These are phyloP conservation scores for Lepus timidus DNA, from an alignment of 2,113 vertebrate genomes.

Conservation along the genomic window DNA sequence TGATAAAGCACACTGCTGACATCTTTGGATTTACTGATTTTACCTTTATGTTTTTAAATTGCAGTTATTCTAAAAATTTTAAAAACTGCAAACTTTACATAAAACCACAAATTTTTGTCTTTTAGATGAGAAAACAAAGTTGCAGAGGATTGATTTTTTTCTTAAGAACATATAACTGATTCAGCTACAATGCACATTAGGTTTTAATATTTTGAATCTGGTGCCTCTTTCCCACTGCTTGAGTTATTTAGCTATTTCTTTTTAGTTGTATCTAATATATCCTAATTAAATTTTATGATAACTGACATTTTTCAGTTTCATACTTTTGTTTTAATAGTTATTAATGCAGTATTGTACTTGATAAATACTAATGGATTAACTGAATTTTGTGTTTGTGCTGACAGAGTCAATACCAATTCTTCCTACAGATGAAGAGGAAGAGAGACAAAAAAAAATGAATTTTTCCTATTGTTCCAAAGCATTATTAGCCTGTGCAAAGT, in stretches of 20 bases:
- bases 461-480: not conserved
- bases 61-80: not conserved
- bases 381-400: not conserved
- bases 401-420: not conserved
- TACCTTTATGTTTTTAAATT: not conserved
- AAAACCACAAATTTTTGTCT: not conserved
- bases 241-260: not conserved
- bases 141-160: not conserved
- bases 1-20: not conserved
- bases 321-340: not conserved
- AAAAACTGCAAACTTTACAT: not conserved
- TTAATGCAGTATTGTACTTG: not conserved
- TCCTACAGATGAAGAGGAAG: not conserved
- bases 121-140: not conserved
- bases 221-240: not conserved
- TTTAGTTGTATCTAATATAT: not conserved
- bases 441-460: not conserved
- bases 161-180: not conserved
- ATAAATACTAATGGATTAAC: not conserved
- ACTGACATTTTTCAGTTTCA: not conserved
- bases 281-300: not conserved
- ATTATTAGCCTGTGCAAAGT: not conserved
- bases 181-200: not conserved
- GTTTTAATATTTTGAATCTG: not conserved
- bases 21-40: not conserved